Evolutionary conservation across 1,140 invertebrate species (phyloP).

Genomic region (Atta texana): DNA sequence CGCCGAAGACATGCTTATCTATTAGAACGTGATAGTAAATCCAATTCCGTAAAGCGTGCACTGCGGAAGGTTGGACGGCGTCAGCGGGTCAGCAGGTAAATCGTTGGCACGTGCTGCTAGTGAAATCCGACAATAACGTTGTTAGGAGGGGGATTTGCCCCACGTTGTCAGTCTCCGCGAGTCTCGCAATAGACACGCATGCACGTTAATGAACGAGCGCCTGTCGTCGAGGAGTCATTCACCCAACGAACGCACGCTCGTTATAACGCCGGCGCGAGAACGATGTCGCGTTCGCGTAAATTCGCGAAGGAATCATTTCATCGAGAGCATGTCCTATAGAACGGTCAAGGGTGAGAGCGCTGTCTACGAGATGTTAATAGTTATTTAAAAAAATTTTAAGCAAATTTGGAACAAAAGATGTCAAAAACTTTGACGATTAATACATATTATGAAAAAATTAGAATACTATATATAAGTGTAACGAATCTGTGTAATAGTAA

Average conservation of each 20-base stretch:
- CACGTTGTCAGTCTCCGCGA: conserved; percentile 61
- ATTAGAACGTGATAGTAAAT: conserved; percentile 46
- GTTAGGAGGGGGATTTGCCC: conserved; percentile 41
- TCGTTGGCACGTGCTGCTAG: conserved; percentile 61
- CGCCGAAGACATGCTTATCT: background rate
- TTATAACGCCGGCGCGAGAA: conserved; percentile 22
- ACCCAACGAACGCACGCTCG: conserved; percentile 62
- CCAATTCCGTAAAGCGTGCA: conserved; percentile 30
- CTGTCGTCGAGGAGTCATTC: conserved; percentile 75
- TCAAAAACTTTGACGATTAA: background rate
- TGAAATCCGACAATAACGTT: conserved; percentile 63
- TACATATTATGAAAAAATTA: background rate
- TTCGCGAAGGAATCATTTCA: background rate
- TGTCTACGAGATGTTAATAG: background rate
- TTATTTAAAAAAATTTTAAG: background rate
- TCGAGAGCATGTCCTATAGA: background rate
- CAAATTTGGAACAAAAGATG: background rate
- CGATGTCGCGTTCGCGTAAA: background rate
- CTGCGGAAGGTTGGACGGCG: conserved; percentile 15
- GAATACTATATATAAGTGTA: too few species aligned
- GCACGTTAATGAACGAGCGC: conserved; percentile 39
- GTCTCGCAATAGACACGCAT: conserved; percentile 20
- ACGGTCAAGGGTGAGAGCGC: background rate
- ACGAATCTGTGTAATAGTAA: too few species aligned
- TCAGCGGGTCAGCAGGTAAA: conserved; percentile 63